Evolutionary conservation across 2,888 invertebrate genomes (phyloP).

Genomic region (Scaptomyza caliginosa): DNA sequence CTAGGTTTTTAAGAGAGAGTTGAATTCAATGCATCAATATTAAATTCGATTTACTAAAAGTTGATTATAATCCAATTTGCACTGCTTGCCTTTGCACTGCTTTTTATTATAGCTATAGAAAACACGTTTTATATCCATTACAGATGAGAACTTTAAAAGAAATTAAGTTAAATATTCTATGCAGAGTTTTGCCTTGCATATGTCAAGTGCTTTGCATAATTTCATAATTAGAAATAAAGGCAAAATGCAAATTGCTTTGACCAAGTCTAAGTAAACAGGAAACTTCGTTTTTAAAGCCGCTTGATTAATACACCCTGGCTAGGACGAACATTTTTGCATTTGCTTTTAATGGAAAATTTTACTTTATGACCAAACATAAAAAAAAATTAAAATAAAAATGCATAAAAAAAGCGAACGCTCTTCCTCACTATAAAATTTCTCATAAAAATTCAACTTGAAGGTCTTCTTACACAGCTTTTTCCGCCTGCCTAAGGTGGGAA

Average conservation of each 20-base stretch:
- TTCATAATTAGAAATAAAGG: conserved; percentile 51
- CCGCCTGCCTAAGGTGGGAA: background rate
- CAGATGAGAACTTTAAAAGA: background rate
- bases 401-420: conserved; percentile 33
- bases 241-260: conserved; percentile 59
- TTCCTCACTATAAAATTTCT: conserved; percentile 45
- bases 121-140: background rate
- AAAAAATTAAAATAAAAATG: conserved; percentile 28
- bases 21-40: background rate
- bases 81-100: too few relatives aligned
- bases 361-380: conserved; percentile 69
- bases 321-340: conserved; percentile 32
- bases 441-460: conserved; percentile 56
- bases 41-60: too few relatives aligned
- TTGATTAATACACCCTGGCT: conserved; percentile 62
- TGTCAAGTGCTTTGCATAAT: conserved; percentile 41
- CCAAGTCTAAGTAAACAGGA: conserved; percentile 53
- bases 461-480: conserved; percentile 21
- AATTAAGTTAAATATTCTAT: background rate
- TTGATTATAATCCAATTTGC: background rate
- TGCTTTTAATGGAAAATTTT: conserved; percentile 65
- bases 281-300: conserved; percentile 59
- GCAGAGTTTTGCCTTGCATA: conserved; percentile 2
- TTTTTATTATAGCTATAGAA: background rate
- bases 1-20: too few relatives aligned